Conservation (phyloP, 2,888 invertebrate genomes). For the Oeneis ivallda region DNA sequence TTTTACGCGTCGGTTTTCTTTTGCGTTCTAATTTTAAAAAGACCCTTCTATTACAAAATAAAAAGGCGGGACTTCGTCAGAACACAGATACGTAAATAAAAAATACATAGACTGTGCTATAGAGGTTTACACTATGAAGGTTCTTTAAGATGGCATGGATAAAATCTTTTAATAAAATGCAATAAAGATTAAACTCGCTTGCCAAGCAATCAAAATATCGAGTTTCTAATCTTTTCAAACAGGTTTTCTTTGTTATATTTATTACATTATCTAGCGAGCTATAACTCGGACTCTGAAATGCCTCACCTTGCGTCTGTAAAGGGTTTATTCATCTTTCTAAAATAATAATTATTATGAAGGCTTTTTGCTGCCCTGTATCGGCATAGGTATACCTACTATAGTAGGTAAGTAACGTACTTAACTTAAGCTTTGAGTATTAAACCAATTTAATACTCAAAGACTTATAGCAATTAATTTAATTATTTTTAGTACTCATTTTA, state of each 20-base stretch:
- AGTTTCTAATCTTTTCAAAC: conserved; percentile 32
- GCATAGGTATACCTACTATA: background rate
- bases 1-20: conserved; percentile 36
- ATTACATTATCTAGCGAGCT: conserved; percentile 22
- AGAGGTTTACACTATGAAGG: conserved; percentile 3
- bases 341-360: conserved; percentile 17
- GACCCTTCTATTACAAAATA: conserved; percentile 25
- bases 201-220: conserved; percentile 30
- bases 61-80: conserved; percentile 27
- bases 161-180: conserved; percentile 28
- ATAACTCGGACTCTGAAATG: conserved; percentile 26
- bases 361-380: background rate
- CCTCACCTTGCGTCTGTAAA: conserved; percentile 19
- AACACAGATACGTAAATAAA: conserved; percentile 20
- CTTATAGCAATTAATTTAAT: too few relatives aligned
- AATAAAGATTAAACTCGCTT: conserved; percentile 31
- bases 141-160: conserved; percentile 16
- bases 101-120: conserved; percentile 3
- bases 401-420: too few relatives aligned
- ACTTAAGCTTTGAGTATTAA: too few relatives aligned
- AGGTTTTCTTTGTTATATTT: conserved; percentile 31
- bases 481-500: too few relatives aligned
- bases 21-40: conserved; percentile 41
- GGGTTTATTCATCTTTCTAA: conserved; percentile 19
- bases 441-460: too few relatives aligned